Evolutionary conservation across 2,888 invertebrate genomes (phyloP), one percentile per base, ranked within the genome.

Genomic region (Amorpha juglandis): DNA sequence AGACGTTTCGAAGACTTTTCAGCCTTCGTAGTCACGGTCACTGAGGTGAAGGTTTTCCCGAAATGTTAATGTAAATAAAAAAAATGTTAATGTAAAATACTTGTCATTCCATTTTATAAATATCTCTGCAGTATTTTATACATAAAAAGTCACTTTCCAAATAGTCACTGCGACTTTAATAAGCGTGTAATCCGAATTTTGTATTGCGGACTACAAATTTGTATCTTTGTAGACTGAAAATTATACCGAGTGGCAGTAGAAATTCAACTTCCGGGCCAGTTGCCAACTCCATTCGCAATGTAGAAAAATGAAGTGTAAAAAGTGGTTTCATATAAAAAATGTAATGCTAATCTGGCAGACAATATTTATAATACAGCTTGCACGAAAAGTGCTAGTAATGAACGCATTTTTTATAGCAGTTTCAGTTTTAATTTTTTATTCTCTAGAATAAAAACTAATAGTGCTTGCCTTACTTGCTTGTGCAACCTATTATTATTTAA

Each of bases 211-310:
- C 38, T 50, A 48, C 48, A 50, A 63, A 63, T 50, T 63, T 63
- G 47, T 63, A 63, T 63, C 47, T 63, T 63, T 33, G 63, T 47
- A 33, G 48, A 63, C 47, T 63, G 50, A 35, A 65, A 64, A 62
- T 35, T 65, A 62, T 63, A 55, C 50, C 16, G 51, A 64, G 38
- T 50, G 51, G 51, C 55, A 16, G 62, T 63, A 33, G 38, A 48
- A 51, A 51, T 64, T 64, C 45, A 51, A 64, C 62, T 62, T 63
- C 63, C 62, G 69, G 74, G 74, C 72, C 63, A 67, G n/a, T 63
- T 72, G 74, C 74, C 74, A 74, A 73, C 69, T 69, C 68, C 45
- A 73, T 73, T 67, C 69, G 70, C 69, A 73, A 55, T 69, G 69
- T 68, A 69, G 69, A 68, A 55, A 63, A 42, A 62, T 62, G 65